Conservation (phyloP, 1,140 invertebrate species). For the Thalassaphorura encarpata region DNA sequence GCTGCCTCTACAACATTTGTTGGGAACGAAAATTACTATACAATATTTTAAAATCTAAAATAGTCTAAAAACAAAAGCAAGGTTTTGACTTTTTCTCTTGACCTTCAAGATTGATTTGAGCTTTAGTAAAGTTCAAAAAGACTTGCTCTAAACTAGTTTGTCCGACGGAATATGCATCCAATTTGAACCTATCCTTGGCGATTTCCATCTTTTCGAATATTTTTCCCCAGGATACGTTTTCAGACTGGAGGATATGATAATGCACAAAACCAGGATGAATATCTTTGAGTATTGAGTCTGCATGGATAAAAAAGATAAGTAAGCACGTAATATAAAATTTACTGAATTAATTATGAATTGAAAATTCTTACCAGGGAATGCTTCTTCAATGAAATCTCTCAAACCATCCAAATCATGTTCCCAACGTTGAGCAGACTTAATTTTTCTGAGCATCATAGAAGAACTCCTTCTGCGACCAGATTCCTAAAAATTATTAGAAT, state of each 20-base stretch:
- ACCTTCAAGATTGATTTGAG: slow-evolving; percentile 23
- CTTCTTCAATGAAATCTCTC: slow-evolving; percentile 26
- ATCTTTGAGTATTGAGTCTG: slow-evolving; percentile 27
- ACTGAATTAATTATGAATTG: background rate
- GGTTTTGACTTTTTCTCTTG: no score
- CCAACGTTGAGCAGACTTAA: slow-evolving; percentile 23
- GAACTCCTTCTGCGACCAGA: slow-evolving; percentile 26
- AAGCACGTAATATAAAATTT: background rate
- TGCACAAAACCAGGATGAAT: slow-evolving; percentile 49
- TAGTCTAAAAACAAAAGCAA: no score
- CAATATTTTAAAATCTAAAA: no score
- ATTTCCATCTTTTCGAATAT: slow-evolving; percentile 66
- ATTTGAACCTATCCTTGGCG: slow-evolving; percentile 43
- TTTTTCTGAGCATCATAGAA: slow-evolving; percentile 22
- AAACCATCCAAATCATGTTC: slow-evolving; percentile 30
- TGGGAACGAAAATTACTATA: no score
- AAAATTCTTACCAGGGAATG: slow-evolving; percentile 23
- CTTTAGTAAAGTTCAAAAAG: slow-evolving; percentile 28
- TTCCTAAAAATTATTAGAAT: slow-evolving; percentile 14
- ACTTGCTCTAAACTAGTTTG: slow-evolving; percentile 77
- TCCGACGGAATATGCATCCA: slow-evolving; percentile 73
- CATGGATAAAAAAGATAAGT: background rate
- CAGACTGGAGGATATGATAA: slow-evolving; percentile 52
- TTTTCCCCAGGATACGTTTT: slow-evolving; percentile 52
- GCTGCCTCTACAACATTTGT: no score